Percentiles rank a stretch among this genome's conserved stretches.
Conservation (phyloP, 2,113 vertebrate species). For the Saguinus midas region DNA sequence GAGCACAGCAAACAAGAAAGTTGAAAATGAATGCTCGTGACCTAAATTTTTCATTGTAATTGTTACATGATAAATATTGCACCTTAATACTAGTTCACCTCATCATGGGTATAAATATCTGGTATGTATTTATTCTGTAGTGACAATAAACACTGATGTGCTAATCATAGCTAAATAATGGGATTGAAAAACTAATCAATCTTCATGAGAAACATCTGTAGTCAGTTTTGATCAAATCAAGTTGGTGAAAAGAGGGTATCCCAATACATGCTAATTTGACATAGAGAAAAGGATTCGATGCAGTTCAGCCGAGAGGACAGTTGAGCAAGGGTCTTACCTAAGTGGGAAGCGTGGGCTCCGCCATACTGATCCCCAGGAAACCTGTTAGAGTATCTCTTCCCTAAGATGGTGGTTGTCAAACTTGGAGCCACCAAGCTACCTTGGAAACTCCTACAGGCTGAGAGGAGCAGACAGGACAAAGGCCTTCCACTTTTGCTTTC, state of each 20-base stretch:
- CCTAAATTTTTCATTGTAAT: conserved; percentile 66
- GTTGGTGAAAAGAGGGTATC: neutral
- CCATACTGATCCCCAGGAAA: neutral
- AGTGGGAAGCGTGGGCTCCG: neutral
- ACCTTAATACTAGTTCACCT: conserved; percentile 63
- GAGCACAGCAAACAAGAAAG: conserved; percentile 23
- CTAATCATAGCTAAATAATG: neutral
- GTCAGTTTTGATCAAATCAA: neutral
- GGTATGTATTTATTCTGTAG: conserved; percentile 42
- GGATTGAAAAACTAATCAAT: neutral
- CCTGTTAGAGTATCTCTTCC: neutral
- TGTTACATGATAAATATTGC: conserved; percentile 73
- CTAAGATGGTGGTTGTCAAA: neutral
- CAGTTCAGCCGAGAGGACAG: neutral
- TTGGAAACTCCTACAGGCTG: neutral
- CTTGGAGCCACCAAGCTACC: no score
- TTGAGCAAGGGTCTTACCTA: neutral
- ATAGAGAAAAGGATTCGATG: fast-evolving
- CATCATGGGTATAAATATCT: conserved; percentile 41
- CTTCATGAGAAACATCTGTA: neutral
- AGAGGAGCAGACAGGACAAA: neutral
- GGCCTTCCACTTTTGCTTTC: neutral
- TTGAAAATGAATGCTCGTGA: conserved; percentile 70
- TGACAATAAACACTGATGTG: conserved; percentile 37
- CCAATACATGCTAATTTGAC: neutral